Percentiles rank a stretch among this genome's conserved stretches.
Evolutionary conservation across 2,888 invertebrate species (phyloP).

Genomic region (Nasonia oneida): DNA sequence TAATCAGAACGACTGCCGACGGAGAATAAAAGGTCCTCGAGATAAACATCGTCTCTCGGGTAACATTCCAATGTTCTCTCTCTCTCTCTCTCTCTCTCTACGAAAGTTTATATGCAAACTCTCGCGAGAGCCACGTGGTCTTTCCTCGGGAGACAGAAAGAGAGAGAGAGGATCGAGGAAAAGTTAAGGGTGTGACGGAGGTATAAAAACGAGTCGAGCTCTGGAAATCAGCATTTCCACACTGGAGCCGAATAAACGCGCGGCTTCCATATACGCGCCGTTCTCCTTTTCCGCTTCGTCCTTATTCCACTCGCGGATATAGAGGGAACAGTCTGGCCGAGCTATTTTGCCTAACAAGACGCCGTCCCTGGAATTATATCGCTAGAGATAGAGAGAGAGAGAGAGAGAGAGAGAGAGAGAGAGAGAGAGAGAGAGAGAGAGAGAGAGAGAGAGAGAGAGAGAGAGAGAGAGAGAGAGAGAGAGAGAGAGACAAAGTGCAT

Average conservation of each 20-base stretch:
- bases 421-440: background rate
- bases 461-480: background rate
- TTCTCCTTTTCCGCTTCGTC: background rate
- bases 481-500: background rate
- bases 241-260: constrained; percentile 48
- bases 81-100: too few species aligned
- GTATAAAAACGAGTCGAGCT: constrained; percentile 32
- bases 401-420: background rate
- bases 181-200: background rate
- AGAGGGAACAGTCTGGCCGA: background rate
- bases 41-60: constrained; percentile 46
- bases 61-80: constrained; percentile 45
- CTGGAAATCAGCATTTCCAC: constrained; percentile 62
- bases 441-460: background rate
- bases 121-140: background rate
- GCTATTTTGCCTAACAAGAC: constrained; percentile 55
- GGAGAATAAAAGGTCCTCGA: constrained; percentile 33
- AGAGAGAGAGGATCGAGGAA: background rate
- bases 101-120: constrained; percentile 52
- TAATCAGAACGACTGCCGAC: constrained; percentile 10
- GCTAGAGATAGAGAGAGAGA: background rate
- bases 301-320: background rate
- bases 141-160: background rate
- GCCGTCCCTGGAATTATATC: background rate
- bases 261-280: constrained; percentile 33